Base-by-base conservation (phyloP, 2,888 invertebrate species). In the Orthosia gothica region DNA sequence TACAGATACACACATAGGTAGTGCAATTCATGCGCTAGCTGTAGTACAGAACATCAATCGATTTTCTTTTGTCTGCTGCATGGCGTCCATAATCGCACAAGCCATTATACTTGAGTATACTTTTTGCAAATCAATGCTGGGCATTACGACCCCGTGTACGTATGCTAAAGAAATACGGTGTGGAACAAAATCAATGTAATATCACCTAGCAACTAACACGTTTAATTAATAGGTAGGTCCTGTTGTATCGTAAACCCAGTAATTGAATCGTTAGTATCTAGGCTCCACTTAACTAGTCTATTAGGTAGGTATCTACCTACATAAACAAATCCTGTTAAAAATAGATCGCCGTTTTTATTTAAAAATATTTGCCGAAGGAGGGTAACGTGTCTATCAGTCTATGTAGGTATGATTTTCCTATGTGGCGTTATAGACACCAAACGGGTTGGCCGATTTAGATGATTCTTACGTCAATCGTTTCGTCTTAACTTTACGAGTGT, bases 31-130 rank as follows among this genome's bases (percentile, higher is more conserved):
- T 59, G 32, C 52, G 18, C 52, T 59, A 49, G 40, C 54, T 18
- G 49, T 18, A 64, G 54, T 40, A 61, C 54, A 26, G 13, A 15
- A 18, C 20, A 45, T 23, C 61, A 45, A 75, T 75, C 61, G 76
- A 76, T 76, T 70, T 76, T 64, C 54, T 23, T 76, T 76, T 76
- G 70, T 71, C 76, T 64, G 54, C 32, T 26, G 47, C 40, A 59
- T 49, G 63, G 15, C 76, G 58, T 26, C 52, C 63, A 20, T 76
- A 76, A 76, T 76, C 3, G 47, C 63, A 32, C 50, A 58, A 76
- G 63, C 32, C 47, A 76, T 76, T 71, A 69, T 69, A 69, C 61
- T 23, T 59, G 70, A 26, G 26, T 26, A 26, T 26, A 26, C 49
- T 45, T 58, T 64, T 57, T 23, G 64, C 58, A 52, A 72, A 72